Conservation (phyloP, 2,113 vertebrate species). For the Rattus norvegicus region GRCr8 NC_086031.1:66528501-66529000, state of each 20-base stretch:
- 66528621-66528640: background rate
- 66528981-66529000: background rate
- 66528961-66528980: background rate
- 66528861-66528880: background rate
- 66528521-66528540: background rate
- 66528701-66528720: background rate
- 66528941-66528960: too few relatives aligned
- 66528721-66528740: background rate
- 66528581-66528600: background rate
- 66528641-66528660: background rate
- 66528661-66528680: rapidly evolving
- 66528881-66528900: background rate
- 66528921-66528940: background rate
- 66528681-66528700: background rate
- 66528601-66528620: background rate
- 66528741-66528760: background rate
- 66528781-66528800: background rate
- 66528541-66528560: background rate
- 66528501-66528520: background rate
- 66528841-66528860: background rate
- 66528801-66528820: background rate
- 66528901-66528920: background rate
- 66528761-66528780: background rate
- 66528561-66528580: background rate
- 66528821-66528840: background rate